Percentiles rank a stretch among this genome's conserved stretches.
phyloP scores from a whole-genome alignment of 1,140 invertebrate species.

The Drosophila burlai region DNA sequence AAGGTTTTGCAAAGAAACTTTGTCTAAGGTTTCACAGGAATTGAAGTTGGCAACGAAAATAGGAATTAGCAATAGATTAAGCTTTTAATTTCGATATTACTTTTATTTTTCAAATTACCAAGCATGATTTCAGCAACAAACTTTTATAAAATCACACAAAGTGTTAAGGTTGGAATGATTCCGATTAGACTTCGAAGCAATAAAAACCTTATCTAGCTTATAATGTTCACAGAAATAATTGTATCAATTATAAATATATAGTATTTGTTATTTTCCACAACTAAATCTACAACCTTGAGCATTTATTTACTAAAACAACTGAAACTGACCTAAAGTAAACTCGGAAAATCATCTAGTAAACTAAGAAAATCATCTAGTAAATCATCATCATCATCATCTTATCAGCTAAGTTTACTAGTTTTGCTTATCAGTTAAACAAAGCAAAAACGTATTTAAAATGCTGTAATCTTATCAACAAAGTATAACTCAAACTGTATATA shows the following conservation, averaged over 20 bases:
- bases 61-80: background rate
- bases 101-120: background rate
- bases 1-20: background rate
- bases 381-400: no score
- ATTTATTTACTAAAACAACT: background rate
- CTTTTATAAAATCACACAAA: background rate
- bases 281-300: background rate
- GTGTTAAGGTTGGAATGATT: no score
- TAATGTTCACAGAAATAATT: background rate
- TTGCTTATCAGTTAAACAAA: constrained; percentile 2
- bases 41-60: background rate
- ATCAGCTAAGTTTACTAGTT: background rate
- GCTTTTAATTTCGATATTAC: background rate
- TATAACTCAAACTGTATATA: background rate
- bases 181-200: background rate
- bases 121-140: background rate
- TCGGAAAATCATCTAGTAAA: background rate
- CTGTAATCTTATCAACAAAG: constrained; percentile 24
- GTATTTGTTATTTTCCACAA: background rate
- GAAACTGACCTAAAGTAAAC: constrained; percentile 13
- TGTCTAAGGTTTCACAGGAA: background rate
- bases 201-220: background rate
- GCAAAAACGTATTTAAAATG: background rate
- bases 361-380: no score
- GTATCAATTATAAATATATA: background rate